These are phyloP conservation scores for Serilophus lunatus DNA, from an alignment of 2,113 vertebrate species.

Conservation along the genomic window DNA sequence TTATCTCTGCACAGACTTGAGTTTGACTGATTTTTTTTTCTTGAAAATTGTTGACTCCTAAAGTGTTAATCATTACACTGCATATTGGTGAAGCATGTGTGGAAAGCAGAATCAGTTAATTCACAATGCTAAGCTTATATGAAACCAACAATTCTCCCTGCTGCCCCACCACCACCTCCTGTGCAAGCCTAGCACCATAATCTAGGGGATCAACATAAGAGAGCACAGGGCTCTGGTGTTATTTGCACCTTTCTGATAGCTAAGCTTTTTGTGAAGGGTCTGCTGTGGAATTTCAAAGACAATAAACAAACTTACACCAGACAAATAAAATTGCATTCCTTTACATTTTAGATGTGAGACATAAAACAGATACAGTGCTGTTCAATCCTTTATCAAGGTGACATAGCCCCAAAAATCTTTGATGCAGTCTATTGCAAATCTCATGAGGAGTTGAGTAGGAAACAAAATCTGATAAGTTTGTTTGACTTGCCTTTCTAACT, in stretches of 20 bases:
- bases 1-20: neutral
- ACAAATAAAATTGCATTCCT: slow-evolving; percentile 65
- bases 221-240: slow-evolving; percentile 30
- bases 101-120: slow-evolving; percentile 17
- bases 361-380: slow-evolving; percentile 35
- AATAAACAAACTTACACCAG: slow-evolving; percentile 55
- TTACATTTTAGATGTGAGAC: slow-evolving; percentile 63
- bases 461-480: slow-evolving; percentile 71
- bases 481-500: slow-evolving; percentile 72
- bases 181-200: neutral
- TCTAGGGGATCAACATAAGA: slow-evolving; percentile 22
- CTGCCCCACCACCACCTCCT: neutral
- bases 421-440: slow-evolving; percentile 50
- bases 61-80: neutral
- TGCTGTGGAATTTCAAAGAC: slow-evolving; percentile 63
- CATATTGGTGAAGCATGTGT: slow-evolving; percentile 6
- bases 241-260: slow-evolving; percentile 53
- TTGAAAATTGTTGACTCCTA: neutral
- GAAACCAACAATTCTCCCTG: neutral
- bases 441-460: slow-evolving; percentile 50
- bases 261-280: slow-evolving; percentile 24
- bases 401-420: slow-evolving; percentile 49
- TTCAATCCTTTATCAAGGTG: slow-evolving; percentile 50
- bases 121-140: neutral
- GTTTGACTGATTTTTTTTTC: neutral